Evolutionary conservation across 2,888 invertebrate species (phyloP), one percentile per base, ranked within the genome.

Genomic region (Amiota mariae): DNA sequence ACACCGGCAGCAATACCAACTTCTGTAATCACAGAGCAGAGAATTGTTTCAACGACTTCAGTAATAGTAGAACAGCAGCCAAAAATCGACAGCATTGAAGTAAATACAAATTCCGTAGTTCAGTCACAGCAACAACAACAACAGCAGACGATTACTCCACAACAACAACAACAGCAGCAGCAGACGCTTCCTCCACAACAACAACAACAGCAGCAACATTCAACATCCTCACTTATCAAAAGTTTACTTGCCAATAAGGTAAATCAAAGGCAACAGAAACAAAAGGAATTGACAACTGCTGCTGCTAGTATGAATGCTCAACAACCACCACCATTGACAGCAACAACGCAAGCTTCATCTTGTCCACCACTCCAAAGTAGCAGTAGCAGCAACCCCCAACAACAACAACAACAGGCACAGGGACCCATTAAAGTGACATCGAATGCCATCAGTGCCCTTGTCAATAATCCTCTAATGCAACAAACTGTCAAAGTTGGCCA

Each of bases 201-300:
- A 4, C 57, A 15, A 10, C 59, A 67, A 46, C 70, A 2, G 48
- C 67, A 8, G 4, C 87, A 76, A 73, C 81, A 78, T 80, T 86
- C 78, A 75, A 86, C 93, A 87, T 95, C 96, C 71, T 96, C 96
- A 75, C 92, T 97, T 82, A 97, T 98, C 89, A 98, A 98, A 91
- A 97, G 96, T 91, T 92, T 98, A 81, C 91, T 98, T 90, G 98
- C 98, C 84, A 97, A 95, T 91, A 98, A 98, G 94, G 97, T 97
- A 92, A 91, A 89, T 1, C 94, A 94, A 81, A 91, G 94, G 1
- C 94, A 94, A 84, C 93, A 93, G 76, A 91, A 92, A 82, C 91
- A 92, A 82, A 91, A 92, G 79, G 91, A 93, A 73, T 86, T 92
- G 68, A 91, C 91, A 57, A 92, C 92, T 66, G 90, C 91, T 63